Evolutionary conservation across 2,797 vertebrate genomes (phyloP), one percentile per base, ranked within the genome.

Genomic region (Valencia hispanica): DNA sequence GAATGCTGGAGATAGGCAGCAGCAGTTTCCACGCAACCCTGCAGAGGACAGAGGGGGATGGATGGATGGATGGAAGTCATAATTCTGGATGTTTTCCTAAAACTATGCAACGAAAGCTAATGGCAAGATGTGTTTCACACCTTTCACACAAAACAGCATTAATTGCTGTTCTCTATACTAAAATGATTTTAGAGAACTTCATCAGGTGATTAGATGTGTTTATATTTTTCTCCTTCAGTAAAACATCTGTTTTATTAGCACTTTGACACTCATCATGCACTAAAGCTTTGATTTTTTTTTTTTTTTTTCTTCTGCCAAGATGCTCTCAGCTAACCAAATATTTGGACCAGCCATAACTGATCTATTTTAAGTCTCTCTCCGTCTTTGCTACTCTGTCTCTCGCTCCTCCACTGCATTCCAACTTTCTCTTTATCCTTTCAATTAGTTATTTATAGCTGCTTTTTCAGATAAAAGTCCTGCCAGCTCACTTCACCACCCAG

Each of bases 401-500:
- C 71, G 32, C 48, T 50, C 39, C 48, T 65, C 65, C 39, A 27
- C 25, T 45, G 27, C 71, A 57, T 68, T 77, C 30, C 65, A 55
- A 70, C 78, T 70, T 72, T 39, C 77, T 65, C 39, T 75, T 70
- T 45, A 45, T 85, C 68, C 70, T 41, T 86, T 77, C 77, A 78
- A 77, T 53, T 68, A 22, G 70, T 87, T 91, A 93, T 92, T 93
- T 90, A 86, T 88, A 92, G 79, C 79, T 61, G 69, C 77, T 79
- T 80, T n/a, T 85, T 86, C 73, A 86, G 74, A 88, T 85, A 78
- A 90, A 87, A 90, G 85, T 85, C 81, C 73, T 88, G 86, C 73
- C 86, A 83, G 68, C 68, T 82, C 75, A 79, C 71, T 81, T 77
- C 71, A 73, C 71, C 73, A 86, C 79, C 65, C 55, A 77, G 70